Evolutionary conservation across 2,797 vertebrate genomes (phyloP), one percentile per base, ranked within the genome.

Genomic region (Dallia pectoralis): DNA sequence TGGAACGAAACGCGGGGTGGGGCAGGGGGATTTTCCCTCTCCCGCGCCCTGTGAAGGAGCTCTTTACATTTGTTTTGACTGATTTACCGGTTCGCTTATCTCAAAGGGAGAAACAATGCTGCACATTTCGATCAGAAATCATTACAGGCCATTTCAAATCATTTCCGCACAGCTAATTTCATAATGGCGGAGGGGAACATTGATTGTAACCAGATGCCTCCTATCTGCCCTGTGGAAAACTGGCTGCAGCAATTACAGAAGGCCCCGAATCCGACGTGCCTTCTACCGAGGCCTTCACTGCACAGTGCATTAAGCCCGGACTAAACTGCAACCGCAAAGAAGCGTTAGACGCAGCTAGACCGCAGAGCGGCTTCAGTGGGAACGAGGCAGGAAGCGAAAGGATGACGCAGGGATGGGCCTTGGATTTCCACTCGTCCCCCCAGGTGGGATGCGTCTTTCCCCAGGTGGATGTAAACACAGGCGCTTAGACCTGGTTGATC

Each of bases 201-300:
- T 90, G 89, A 90, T 89, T 91, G 82, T 84, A 89, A 89, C 83
- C 86, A 92, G 89, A 91, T 91, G 88, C 87, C 83, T 74, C 77
- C 36, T 90, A 86, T 86, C 87, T 87, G 87, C 80, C 87, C 82
- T 68, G 74, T 81, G 82, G 86, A 85, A 85, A 85, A 84, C 78
- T 76, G 79, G 74, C 80, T 74, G 59, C 69, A 70, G 80, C 75
- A 81, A 81, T 80, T 80, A 80, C 40, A 67, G 30, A 66, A 70
- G 71, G 71, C 53, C 61, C 51, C 8, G 51, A 67, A 25, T 51
- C 69, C 18, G n/a, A 18, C n/a, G 7, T 22, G 51, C 51, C n/a
- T 53, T 53, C 51, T 19, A 53, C 48, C 22, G 61, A 56, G 65
- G 69, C 63, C 64, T 72, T 22, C 51, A 33, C 73, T 74, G 27